These are phyloP conservation scores for Corticium candelabrum DNA, from an alignment of 37 sponge, comb jelly and placozoan species.

Conservation along the genomic window DNA sequence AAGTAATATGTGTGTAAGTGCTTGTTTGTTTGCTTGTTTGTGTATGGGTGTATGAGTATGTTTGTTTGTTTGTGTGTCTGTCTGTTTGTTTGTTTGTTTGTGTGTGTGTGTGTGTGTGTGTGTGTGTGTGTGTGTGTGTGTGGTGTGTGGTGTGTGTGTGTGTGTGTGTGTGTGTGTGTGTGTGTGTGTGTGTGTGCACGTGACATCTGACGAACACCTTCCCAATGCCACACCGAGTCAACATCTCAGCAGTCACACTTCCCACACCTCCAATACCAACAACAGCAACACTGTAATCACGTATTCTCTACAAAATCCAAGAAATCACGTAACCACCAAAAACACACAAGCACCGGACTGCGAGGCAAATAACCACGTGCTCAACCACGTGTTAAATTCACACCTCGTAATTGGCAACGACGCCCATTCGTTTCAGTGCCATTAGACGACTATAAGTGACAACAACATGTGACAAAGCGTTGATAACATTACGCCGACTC, in stretches of 20 bases:
- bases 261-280: conserved; percentile 97
- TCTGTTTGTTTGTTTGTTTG: too few species aligned
- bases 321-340: not conserved
- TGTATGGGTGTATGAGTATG: too few species aligned
- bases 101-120: too few species aligned
- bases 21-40: too few species aligned
- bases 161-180: too few species aligned
- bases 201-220: too few species aligned
- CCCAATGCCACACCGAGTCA: conserved; percentile 94
- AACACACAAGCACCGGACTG: not conserved
- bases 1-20: not conserved
- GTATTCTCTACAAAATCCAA: conserved; percentile 37
- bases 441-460: conserved; percentile 83
- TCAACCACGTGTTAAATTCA: not conserved
- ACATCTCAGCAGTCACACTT: conserved; percentile 96
- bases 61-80: too few species aligned
- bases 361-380: not conserved
- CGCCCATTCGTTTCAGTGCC: conserved; percentile 97
- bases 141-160: too few species aligned
- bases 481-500: not conserved
- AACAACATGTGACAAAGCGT: not conserved
- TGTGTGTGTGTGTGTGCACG: too few species aligned
- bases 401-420: conserved; percentile 81
- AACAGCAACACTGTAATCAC: conserved; percentile 73
- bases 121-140: too few species aligned